These are phyloP conservation scores for Muscina levida DNA, from an alignment of 2,888 invertebrate species.

Conservation along the genomic window DNA sequence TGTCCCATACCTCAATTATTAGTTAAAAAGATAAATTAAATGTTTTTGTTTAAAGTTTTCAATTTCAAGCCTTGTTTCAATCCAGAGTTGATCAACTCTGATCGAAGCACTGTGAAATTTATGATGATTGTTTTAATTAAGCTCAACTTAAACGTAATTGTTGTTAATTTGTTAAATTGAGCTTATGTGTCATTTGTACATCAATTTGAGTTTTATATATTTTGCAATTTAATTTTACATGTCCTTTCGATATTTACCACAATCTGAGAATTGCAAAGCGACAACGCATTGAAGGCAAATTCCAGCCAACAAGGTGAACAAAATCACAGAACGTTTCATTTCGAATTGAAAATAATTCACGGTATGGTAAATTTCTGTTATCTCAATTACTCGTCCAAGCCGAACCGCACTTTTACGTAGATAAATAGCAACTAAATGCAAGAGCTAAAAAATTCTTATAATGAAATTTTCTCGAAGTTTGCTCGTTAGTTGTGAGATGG, in stretches of 20 bases:
- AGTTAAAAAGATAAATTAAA: no score
- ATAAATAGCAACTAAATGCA: slow-evolving; percentile 69
- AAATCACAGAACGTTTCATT: slow-evolving; percentile 72
- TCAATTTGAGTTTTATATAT: neutral
- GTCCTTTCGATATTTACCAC: slow-evolving; percentile 71
- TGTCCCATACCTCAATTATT: no score
- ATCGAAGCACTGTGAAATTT: no score
- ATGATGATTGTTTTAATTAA: no score
- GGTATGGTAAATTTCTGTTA: no score
- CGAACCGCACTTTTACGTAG: slow-evolving; percentile 61
- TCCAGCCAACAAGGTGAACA: slow-evolving; percentile 68
- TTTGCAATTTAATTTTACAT: no score
- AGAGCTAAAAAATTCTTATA: slow-evolving; percentile 38
- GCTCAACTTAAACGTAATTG: neutral
- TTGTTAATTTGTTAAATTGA: neutral
- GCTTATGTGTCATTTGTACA: no score
- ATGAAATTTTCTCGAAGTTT: slow-evolving; percentile 28
- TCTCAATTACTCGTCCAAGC: neutral
- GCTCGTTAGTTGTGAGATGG: neutral
- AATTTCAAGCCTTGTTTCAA: no score
- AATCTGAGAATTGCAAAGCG: slow-evolving; percentile 76
- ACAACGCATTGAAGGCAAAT: slow-evolving; percentile 66
- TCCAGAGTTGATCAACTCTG: no score
- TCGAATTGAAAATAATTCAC: slow-evolving; percentile 54
- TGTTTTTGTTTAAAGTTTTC: no score